A percentile compares a stretch with the other conserved stretches of the same genome.
Evolutionary conservation across 2,797 vertebrate species (phyloP).

Genomic region (Trachurus trachurus): DNA sequence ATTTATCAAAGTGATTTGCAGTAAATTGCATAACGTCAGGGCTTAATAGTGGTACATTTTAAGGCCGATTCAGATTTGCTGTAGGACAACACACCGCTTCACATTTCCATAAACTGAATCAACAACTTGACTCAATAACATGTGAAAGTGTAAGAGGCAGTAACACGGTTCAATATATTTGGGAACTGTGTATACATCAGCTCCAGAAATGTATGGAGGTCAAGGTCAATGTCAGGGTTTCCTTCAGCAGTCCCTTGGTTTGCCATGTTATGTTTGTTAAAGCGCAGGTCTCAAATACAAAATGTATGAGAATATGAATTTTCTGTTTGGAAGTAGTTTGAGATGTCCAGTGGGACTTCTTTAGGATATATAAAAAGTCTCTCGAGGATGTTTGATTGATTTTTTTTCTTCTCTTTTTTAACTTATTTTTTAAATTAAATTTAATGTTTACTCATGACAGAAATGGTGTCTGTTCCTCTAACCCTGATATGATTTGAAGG

Average conservation of each 20-base stretch:
- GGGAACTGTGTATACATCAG: not conserved
- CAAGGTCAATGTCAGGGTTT: not conserved
- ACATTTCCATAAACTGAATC: not conserved
- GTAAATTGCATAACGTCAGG: not conserved
- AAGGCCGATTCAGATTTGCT: not conserved
- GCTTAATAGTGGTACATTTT: not conserved
- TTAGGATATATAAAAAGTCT: not conserved
- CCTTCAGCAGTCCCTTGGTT: not conserved
- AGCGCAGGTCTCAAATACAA: not conserved
- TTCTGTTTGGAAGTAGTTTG: not conserved
- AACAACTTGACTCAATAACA: not conserved
- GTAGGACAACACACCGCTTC: not conserved
- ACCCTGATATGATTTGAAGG: not conserved
- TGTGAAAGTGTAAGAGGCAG: not conserved
- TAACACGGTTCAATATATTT: not conserved
- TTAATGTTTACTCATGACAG: not conserved
- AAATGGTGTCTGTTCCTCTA: not conserved
- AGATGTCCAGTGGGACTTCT: not conserved
- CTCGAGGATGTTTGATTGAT: not conserved
- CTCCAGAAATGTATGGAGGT: not conserved
- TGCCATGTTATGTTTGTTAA: not conserved
- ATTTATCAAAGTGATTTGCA: too few relatives aligned
- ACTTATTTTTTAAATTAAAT: not conserved
- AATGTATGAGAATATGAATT: not conserved
- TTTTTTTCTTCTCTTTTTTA: not conserved